Evolutionary conservation across 2,888 invertebrate species (phyloP).

Genomic region (Diaperis boleti): DNA sequence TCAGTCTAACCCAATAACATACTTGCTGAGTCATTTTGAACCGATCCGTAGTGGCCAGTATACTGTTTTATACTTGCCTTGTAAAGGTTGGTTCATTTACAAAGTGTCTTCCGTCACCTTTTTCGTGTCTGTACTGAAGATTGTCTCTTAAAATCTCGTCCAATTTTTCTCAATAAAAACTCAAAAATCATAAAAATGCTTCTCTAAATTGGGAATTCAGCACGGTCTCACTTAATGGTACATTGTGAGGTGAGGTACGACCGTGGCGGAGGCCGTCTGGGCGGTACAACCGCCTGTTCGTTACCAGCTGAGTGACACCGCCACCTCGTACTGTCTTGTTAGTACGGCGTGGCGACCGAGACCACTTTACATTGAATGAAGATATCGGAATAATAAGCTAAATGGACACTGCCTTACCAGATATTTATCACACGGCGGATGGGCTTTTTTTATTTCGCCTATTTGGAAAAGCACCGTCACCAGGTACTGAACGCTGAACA

Average conservation of each 20-base stretch:
- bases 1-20: too few relatives aligned
- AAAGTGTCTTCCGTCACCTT: too few relatives aligned
- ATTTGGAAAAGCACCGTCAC: constrained; percentile 34
- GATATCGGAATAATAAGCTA: constrained; percentile 66
- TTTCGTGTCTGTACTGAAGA: too few relatives aligned
- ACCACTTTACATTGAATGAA: constrained; percentile 67
- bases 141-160: neutral
- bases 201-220: constrained; percentile 31
- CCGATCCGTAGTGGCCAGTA: too few relatives aligned
- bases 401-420: constrained; percentile 60
- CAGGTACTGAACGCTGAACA: constrained; percentile 5
- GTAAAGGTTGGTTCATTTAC: too few relatives aligned
- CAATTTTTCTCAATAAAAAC: neutral
- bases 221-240: constrained; percentile 64
- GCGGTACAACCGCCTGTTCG: constrained; percentile 62
- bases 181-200: too few relatives aligned
- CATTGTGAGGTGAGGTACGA: constrained; percentile 72
- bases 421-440: constrained; percentile 53
- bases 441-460: constrained; percentile 30
- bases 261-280: constrained; percentile 57
- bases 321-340: constrained; percentile 67
- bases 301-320: constrained; percentile 65
- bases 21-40: too few relatives aligned
- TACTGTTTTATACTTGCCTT: too few relatives aligned
- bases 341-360: constrained; percentile 60